Evolutionary conservation across 2,797 vertebrate species (phyloP).

Genomic region (Eidolon dupreanum): DNA sequence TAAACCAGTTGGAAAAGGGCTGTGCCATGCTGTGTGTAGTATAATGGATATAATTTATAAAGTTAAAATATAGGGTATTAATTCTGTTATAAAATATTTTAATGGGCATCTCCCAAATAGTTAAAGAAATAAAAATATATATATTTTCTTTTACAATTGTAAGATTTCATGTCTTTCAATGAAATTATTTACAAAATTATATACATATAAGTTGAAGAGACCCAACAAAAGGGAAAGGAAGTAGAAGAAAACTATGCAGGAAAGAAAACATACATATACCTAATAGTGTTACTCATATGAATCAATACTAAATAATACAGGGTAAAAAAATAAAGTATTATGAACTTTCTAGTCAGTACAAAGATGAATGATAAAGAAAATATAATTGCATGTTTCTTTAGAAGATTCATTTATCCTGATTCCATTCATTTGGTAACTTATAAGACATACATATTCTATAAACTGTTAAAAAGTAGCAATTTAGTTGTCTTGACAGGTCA

Average conservation of each 20-base stretch:
- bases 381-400: neutral
- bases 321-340: neutral
- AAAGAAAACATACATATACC: neutral
- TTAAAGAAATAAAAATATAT: neutral
- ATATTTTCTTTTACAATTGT: neutral
- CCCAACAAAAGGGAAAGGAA: neutral
- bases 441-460: neutral
- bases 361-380: neutral
- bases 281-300: neutral
- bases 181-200: neutral
- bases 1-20: neutral
- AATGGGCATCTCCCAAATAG: neutral
- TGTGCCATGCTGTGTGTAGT: neutral
- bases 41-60: neutral
- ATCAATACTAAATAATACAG: neutral
- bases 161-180: neutral
- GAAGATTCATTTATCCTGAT: neutral
- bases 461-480: neutral
- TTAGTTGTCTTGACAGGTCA: neutral
- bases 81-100: neutral
- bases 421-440: neutral
- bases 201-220: neutral
- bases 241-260: neutral
- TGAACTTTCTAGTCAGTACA: neutral
- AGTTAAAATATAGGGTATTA: neutral